Evolutionary conservation across 2,888 invertebrate genomes (phyloP).

Genomic region (Capitulum mitella): DNA sequence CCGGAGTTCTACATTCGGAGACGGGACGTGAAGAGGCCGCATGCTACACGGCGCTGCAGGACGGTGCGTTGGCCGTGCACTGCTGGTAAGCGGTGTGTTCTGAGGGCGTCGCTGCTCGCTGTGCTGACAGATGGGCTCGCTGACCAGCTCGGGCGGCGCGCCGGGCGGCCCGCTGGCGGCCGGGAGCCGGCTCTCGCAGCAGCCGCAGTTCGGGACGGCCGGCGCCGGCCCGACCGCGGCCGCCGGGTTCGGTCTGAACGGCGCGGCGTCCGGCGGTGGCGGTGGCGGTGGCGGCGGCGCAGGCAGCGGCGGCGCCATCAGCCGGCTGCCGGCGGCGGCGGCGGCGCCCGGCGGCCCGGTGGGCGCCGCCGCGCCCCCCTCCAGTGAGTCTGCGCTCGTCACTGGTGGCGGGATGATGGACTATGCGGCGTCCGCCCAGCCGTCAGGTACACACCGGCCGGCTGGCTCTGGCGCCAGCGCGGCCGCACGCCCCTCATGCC

Average conservation of each 20-base stretch:
- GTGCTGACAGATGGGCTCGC: slow-evolving; percentile 1
- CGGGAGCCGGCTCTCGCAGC: background rate
- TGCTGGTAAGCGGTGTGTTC: no score
- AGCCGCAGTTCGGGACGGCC: background rate
- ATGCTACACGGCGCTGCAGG: no score
- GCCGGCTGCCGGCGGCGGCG: slow-evolving; percentile 15
- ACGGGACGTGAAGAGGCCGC: no score
- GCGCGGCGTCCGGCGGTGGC: background rate
- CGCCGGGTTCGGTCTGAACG: background rate
- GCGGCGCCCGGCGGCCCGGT: slow-evolving; percentile 17
- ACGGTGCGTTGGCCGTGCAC: no score
- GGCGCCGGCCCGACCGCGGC: background rate
- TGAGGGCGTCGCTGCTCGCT: no score
- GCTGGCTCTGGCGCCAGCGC: no score
- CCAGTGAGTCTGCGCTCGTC: slow-evolving; percentile 6
- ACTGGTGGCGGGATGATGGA: slow-evolving; percentile 6
- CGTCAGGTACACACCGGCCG: background rate
- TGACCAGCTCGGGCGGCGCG: slow-evolving; percentile 17
- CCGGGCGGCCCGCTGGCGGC: slow-evolving; percentile 19
- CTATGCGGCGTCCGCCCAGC: slow-evolving; percentile 12
- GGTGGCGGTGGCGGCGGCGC: no score
- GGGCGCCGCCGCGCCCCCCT: background rate
- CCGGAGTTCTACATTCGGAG: no score
- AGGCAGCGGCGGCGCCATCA: background rate
- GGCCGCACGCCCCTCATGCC: no score